These are phyloP conservation scores for Dipus sagitta DNA, from an alignment of 2,797 vertebrate species.

Conservation along the genomic window DNA sequence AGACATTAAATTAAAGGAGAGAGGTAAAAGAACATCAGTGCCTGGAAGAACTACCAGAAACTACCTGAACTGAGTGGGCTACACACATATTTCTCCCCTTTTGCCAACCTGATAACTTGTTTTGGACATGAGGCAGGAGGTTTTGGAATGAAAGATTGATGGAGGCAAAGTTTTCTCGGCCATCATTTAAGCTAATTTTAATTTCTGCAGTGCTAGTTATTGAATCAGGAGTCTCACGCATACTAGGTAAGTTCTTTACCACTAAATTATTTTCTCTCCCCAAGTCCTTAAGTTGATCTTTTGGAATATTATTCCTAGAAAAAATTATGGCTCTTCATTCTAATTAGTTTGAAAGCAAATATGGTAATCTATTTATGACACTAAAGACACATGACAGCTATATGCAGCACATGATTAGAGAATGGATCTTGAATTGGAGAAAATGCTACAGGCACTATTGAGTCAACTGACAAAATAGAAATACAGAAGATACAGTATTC, in stretches of 20 bases:
- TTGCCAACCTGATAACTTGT: constrained; percentile 44
- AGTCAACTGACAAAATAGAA: constrained; percentile 14
- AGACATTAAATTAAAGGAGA: constrained; percentile 62
- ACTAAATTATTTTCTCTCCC: background rate
- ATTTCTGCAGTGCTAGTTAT: background rate
- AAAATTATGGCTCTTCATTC: constrained; percentile 13
- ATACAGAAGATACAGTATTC: constrained; percentile 30
- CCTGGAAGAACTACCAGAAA: constrained; percentile 2
- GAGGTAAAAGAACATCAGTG: constrained; percentile 21
- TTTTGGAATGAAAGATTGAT: constrained; percentile 57
- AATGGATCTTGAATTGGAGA: background rate
- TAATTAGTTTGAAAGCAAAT: constrained; percentile 28
- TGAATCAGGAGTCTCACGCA: background rate
- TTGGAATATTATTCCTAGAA: constrained; percentile 56
- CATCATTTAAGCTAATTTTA: constrained; percentile 18
- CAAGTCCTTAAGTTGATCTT: background rate
- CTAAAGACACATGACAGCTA: background rate
- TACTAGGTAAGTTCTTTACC: background rate
- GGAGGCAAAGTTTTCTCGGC: background rate
- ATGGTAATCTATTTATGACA: constrained; percentile 29
- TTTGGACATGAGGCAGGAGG: background rate
- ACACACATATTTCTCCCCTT: background rate
- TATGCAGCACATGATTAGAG: constrained; percentile 6
- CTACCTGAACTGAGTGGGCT: constrained; percentile 43
- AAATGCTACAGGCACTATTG: constrained; percentile 10